Evolutionary conservation across 2,797 vertebrate genomes (phyloP).

Genomic region (Bradypodion ventrale): DNA sequence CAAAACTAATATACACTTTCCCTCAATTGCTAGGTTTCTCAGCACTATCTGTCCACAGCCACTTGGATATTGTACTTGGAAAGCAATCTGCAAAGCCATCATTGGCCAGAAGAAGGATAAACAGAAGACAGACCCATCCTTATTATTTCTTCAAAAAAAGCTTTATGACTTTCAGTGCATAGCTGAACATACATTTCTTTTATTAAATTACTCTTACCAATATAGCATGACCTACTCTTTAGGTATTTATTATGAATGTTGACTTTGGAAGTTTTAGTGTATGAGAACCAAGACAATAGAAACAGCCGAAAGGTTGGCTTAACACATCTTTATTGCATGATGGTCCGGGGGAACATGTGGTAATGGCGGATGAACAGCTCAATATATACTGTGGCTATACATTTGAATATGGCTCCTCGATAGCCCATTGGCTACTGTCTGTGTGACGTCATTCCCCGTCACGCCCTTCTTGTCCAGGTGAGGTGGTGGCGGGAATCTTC

Average conservation of each 20-base stretch:
- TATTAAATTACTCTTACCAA: neutral
- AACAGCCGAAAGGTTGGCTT: too few relatives aligned
- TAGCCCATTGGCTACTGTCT: too few relatives aligned
- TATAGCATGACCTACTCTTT: neutral
- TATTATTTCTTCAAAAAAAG: conserved; percentile 17
- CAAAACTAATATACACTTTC: conserved; percentile 29
- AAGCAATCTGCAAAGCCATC: conserved; percentile 43
- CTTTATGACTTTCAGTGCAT: neutral
- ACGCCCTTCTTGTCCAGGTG: too few relatives aligned
- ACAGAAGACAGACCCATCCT: neutral
- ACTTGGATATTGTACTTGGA: neutral
- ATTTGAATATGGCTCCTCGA: too few relatives aligned
- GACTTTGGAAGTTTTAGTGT: too few relatives aligned
- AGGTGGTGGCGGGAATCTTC: too few relatives aligned
- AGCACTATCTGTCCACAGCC: conserved; percentile 39
- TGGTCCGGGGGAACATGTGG: too few relatives aligned
- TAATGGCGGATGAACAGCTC: too few relatives aligned
- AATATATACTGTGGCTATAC: too few relatives aligned
- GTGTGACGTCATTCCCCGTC: too few relatives aligned
- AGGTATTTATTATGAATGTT: neutral
- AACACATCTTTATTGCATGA: too few relatives aligned
- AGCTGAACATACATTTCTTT: neutral
- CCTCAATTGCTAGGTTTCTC: conserved; percentile 1
- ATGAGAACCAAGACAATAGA: too few relatives aligned
- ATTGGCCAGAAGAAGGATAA: conserved; percentile 2